Conservation (phyloP, 2,113 vertebrate genomes). For the Helogale parvula region DNA sequence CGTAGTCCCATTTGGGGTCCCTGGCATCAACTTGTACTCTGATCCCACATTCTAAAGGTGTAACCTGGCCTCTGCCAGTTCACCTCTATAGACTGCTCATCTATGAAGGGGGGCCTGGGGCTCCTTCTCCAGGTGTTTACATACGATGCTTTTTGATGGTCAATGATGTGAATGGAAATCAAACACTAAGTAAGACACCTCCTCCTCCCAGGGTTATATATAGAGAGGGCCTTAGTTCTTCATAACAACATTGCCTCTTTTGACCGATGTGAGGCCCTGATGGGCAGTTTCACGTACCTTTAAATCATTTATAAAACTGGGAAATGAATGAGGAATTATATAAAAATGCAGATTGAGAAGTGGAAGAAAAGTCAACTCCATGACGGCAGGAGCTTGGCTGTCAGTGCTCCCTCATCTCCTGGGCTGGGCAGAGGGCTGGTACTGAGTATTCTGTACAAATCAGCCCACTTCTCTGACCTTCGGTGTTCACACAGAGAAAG, state of each 20-base stretch:
- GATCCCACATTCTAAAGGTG: neutral
- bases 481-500: neutral
- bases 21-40: neutral
- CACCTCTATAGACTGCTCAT: neutral
- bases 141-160: neutral
- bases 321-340: neutral
- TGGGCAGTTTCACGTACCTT: neutral
- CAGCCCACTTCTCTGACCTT: neutral
- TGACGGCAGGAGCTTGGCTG: neutral
- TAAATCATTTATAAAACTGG: neutral
- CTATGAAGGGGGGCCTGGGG: too few relatives aligned
- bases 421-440: neutral
- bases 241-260: neutral
- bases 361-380: neutral
- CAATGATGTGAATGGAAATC: neutral
- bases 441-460: neutral
- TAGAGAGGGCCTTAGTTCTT: neutral
- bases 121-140: too few relatives aligned
- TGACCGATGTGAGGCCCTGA: neutral
- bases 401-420: too few relatives aligned
- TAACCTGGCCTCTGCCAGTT: too few relatives aligned
- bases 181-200: neutral
- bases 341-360: neutral
- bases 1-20: neutral
- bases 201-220: rapidly evolving